Conservation (phyloP, 53 echinoderm and acorn worm genomes). For the Holothuria scabra region DNA sequence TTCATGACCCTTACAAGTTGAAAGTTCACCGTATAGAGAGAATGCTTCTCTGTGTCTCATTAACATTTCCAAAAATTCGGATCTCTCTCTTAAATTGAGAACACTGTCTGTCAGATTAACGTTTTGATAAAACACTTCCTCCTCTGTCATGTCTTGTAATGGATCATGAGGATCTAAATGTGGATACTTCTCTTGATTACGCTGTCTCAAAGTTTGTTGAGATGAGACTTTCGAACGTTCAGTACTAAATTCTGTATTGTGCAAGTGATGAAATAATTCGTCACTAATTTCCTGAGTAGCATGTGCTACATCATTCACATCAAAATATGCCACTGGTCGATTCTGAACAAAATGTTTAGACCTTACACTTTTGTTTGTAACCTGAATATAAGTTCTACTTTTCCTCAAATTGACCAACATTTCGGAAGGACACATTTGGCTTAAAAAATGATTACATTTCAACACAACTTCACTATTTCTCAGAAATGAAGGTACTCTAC, state of each 20-base stretch:
- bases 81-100: background rate
- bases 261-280: background rate
- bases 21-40: slow-evolving; percentile 49
- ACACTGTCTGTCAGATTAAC: slow-evolving; percentile 37
- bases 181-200: slow-evolving; percentile 39
- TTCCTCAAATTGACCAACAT: slow-evolving; percentile 3
- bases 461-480: background rate
- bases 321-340: background rate
- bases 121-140: slow-evolving; percentile 29
- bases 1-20: slow-evolving; percentile 51
- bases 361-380: slow-evolving; percentile 3
- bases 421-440: slow-evolving; percentile 7
- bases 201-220: slow-evolving; percentile 28
- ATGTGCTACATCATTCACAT: slow-evolving; percentile 1
- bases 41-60: slow-evolving; percentile 51
- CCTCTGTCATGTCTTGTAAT: slow-evolving; percentile 41
- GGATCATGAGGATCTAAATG: slow-evolving; percentile 43
- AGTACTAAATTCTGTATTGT: background rate
- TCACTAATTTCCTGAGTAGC: background rate
- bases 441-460: background rate
- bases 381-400: background rate
- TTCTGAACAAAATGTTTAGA: background rate
- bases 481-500: slow-evolving; percentile 5
- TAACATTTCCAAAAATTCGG: background rate
- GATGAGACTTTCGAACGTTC: background rate